Conservation (phyloP, 2,888 invertebrate genomes). For the Noctua pronuba region DNA sequence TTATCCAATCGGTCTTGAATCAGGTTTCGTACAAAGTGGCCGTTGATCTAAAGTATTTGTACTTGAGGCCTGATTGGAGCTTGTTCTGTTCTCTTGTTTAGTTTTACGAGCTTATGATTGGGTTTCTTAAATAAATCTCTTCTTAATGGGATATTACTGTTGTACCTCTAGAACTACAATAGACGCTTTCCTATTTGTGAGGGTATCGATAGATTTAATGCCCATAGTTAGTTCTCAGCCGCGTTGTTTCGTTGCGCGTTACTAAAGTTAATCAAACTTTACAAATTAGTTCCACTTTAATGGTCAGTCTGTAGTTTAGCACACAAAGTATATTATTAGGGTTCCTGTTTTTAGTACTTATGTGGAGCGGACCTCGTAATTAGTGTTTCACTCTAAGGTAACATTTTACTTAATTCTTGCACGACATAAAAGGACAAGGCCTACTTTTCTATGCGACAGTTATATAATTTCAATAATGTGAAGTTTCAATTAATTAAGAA, state of each 20-base stretch:
- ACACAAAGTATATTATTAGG: conserved; percentile 7
- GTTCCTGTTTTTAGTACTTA: neutral
- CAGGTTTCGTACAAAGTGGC: conserved; percentile 34
- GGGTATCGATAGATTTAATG: conserved; percentile 22
- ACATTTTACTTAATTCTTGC: neutral
- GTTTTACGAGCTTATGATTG: conserved; percentile 30
- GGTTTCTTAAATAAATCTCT: conserved; percentile 21
- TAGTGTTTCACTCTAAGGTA: neutral
- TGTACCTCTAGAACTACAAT: neutral
- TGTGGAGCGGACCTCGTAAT: neutral
- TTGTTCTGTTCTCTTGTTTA: conserved; percentile 16
- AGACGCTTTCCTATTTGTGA: neutral
- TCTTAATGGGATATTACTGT: conserved; percentile 2
- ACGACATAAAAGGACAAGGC: neutral
- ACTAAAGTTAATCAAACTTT: conserved; percentile 55
- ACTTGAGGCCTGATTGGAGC: conserved; percentile 35
- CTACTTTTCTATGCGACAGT: neutral
- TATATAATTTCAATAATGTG: neutral
- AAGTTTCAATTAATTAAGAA: neutral
- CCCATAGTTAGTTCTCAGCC: neutral
- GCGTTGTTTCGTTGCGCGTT: neutral
- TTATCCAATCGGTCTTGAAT: conserved; percentile 43
- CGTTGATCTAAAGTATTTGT: conserved; percentile 39
- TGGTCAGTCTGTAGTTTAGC: conserved; percentile 8
- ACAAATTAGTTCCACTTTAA: conserved; percentile 41